Conservation (phyloP, 2,888 invertebrate species). For the Erebia palarica region DNA sequence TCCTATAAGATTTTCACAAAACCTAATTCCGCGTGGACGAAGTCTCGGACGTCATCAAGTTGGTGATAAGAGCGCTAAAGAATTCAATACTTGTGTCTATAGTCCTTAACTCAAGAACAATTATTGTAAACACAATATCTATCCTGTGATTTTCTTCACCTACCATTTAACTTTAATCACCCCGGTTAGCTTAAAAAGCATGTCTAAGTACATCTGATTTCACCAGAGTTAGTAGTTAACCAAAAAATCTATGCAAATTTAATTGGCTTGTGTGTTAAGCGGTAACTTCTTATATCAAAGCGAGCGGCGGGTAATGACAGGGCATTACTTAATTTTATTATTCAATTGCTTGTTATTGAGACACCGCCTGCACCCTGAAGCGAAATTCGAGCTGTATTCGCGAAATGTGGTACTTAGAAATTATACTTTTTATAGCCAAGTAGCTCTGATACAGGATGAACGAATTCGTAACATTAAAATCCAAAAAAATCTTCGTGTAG, state of each 20-base stretch:
- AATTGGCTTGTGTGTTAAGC: conserved; percentile 37
- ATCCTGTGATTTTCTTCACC: not conserved
- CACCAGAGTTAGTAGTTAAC: conserved; percentile 27
- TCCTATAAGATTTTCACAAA: too few species aligned
- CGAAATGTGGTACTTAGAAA: conserved; percentile 34
- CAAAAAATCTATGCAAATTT: conserved; percentile 40
- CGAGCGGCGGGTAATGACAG: conserved; percentile 51
- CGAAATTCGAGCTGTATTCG: conserved; percentile 34
- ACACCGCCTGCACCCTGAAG: conserved; percentile 40
- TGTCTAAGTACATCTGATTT: conserved; percentile 23
- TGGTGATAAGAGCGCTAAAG: too few species aligned
- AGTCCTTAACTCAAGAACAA: not conserved
- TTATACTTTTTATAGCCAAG: conserved; percentile 35
- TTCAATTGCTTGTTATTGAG: conserved; percentile 49
- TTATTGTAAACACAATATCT: not conserved
- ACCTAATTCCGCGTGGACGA: too few species aligned
- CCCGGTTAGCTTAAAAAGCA: conserved; percentile 20
- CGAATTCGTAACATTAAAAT: not conserved
- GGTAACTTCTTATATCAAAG: conserved; percentile 42
- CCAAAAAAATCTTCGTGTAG: not conserved
- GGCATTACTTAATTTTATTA: conserved; percentile 47
- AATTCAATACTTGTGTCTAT: too few species aligned
- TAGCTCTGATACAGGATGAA: conserved; percentile 26
- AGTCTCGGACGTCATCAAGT: too few species aligned
- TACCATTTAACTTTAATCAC: conserved; percentile 8